These are phyloP conservation scores for Megaustenia siamemsis DNA, from an alignment of 2,888 invertebrate genomes.

Conservation along the genomic window DNA sequence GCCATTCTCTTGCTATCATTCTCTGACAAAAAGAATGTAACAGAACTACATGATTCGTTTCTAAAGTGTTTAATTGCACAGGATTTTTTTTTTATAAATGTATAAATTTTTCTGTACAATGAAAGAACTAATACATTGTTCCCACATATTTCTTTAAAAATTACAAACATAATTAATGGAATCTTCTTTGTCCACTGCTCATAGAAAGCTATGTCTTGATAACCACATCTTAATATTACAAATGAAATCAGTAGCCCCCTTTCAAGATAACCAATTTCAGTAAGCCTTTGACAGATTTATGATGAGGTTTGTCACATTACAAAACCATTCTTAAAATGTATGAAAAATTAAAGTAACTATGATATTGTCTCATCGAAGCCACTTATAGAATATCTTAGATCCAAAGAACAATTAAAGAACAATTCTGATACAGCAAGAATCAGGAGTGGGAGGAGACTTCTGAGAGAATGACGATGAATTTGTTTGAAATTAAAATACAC, in stretches of 20 bases:
- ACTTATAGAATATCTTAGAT: too few species aligned
- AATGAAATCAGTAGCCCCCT: neutral
- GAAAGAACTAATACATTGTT: constrained; percentile 29
- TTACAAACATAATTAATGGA: constrained; percentile 7
- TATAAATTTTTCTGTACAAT: constrained; percentile 25
- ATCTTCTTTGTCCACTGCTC: neutral
- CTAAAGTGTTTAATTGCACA: constrained; percentile 8
- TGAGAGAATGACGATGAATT: too few species aligned
- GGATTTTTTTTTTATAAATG: constrained; percentile 10
- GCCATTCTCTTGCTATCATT: neutral
- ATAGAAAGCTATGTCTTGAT: neutral
- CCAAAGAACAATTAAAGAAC: too few species aligned
- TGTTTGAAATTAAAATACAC: too few species aligned
- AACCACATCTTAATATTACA: neutral
- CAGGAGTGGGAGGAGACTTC: too few species aligned
- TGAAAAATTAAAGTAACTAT: too few species aligned
- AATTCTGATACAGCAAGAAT: too few species aligned
- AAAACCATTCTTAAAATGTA: too few species aligned
- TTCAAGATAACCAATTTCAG: neutral
- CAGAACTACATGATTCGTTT: neutral
- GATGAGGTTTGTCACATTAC: neutral
- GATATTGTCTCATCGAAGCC: too few species aligned
- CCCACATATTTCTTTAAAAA: constrained; percentile 11
- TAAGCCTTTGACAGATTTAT: neutral
- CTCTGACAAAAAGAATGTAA: neutral